Evolutionary conservation across 2,113 vertebrate species (phyloP).

Genomic region (Lanius collurio): DNA sequence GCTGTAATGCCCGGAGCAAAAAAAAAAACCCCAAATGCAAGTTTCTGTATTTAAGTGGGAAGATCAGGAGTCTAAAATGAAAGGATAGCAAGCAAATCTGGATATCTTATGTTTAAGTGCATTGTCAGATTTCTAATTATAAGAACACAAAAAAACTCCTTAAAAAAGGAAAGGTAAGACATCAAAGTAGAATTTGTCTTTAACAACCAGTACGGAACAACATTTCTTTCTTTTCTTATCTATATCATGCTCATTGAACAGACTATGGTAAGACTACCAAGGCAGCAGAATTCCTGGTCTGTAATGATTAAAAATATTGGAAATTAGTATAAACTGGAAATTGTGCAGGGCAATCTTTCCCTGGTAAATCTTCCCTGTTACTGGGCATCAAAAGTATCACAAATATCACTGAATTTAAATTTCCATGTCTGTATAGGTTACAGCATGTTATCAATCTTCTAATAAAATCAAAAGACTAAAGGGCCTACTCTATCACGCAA

Average conservation of each 20-base stretch:
- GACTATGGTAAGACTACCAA: background rate
- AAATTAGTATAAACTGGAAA: background rate
- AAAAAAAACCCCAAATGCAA: background rate
- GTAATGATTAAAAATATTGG: background rate
- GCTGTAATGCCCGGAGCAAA: background rate
- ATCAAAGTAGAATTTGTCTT: background rate
- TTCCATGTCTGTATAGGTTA: background rate
- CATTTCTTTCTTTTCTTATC: background rate
- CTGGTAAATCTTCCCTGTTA: background rate
- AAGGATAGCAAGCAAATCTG: background rate
- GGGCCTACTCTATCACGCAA: background rate
- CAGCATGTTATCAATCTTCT: background rate
- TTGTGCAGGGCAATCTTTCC: background rate
- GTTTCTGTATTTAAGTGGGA: background rate
- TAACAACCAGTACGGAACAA: background rate
- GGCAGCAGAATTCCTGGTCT: background rate
- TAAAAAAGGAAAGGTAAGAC: background rate
- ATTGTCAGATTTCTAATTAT: background rate
- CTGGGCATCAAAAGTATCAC: background rate
- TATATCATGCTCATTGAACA: background rate
- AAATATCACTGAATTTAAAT: background rate
- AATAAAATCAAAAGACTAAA: background rate
- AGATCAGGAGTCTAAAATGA: background rate
- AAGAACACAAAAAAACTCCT: background rate
- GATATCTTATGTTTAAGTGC: background rate